Conservation (phyloP, 2,113 vertebrate genomes). For the Gymnocephalus cernua region DNA sequence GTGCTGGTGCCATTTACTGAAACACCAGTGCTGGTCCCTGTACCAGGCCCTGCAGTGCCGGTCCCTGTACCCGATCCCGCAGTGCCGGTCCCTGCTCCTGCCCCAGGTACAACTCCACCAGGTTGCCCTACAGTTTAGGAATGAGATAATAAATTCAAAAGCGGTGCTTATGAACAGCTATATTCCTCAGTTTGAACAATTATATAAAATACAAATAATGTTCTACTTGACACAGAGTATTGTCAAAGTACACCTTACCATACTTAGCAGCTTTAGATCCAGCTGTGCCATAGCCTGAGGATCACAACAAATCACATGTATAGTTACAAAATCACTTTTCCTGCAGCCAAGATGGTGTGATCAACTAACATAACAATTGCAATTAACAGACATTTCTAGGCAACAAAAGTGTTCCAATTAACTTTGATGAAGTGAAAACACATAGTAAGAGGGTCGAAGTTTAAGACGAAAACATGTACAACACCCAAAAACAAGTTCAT, state of each 20-base stretch:
- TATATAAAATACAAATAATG: background rate
- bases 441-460: too few relatives aligned
- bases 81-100: slow-evolving; percentile 18
- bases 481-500: too few relatives aligned
- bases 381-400: too few relatives aligned
- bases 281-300: slow-evolving; percentile 66
- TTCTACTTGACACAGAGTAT: background rate
- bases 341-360: background rate
- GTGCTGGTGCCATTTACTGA: slow-evolving; percentile 45
- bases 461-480: too few relatives aligned
- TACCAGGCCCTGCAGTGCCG: slow-evolving; percentile 14
- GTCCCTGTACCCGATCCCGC: slow-evolving; percentile 31
- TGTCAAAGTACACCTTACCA: slow-evolving; percentile 56
- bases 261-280: slow-evolving; percentile 81
- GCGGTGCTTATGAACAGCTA: background rate
- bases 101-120: slow-evolving; percentile 55
- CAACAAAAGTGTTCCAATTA: too few relatives aligned
- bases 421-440: too few relatives aligned
- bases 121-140: slow-evolving; percentile 64
- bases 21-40: slow-evolving; percentile 12
- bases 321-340: background rate
- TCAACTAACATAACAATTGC: background rate
- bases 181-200: background rate
- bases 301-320: slow-evolving; percentile 34
- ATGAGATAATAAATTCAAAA: background rate